Percentiles rank a stretch among this genome's conserved stretches.
Conservation (phyloP, 2,113 vertebrate genomes). For the Polyodon spathula region DNA sequence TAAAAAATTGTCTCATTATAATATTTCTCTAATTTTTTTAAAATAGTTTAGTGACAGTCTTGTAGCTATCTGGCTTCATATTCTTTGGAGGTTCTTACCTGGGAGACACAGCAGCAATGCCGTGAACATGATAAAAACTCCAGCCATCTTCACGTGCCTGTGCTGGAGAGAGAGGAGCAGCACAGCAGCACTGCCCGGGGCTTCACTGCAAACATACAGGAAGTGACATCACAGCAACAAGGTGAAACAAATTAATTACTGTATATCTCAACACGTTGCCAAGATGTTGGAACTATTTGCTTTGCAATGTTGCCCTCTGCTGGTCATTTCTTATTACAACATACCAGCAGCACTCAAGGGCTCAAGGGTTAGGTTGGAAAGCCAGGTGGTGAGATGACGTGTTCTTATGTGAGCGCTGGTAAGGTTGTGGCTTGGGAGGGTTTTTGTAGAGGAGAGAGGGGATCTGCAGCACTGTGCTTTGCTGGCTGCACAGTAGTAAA, state of each 20-base stretch:
- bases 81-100: slow-evolving; percentile 19
- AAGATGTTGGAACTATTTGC: too few species aligned
- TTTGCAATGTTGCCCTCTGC: too few species aligned
- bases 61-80: background rate
- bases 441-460: slow-evolving; percentile 25
- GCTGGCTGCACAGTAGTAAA: slow-evolving; percentile 33
- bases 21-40: too few species aligned
- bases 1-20: too few species aligned
- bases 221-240: slow-evolving; percentile 1
- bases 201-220: too few species aligned
- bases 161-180: background rate
- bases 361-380: too few species aligned
- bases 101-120: slow-evolving; percentile 17
- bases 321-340: too few species aligned
- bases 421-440: background rate
- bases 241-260: too few species aligned
- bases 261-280: too few species aligned
- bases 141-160: slow-evolving; percentile 19
- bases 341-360: too few species aligned
- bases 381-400: too few species aligned
- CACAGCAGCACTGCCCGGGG: background rate
- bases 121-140: slow-evolving; percentile 1
- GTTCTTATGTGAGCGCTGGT: background rate
- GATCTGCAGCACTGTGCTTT: slow-evolving; percentile 28
- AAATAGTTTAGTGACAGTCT: too few species aligned